Conservation (phyloP, 1,140 invertebrate genomes). For the Pemphigus obesinymphae region DNA sequence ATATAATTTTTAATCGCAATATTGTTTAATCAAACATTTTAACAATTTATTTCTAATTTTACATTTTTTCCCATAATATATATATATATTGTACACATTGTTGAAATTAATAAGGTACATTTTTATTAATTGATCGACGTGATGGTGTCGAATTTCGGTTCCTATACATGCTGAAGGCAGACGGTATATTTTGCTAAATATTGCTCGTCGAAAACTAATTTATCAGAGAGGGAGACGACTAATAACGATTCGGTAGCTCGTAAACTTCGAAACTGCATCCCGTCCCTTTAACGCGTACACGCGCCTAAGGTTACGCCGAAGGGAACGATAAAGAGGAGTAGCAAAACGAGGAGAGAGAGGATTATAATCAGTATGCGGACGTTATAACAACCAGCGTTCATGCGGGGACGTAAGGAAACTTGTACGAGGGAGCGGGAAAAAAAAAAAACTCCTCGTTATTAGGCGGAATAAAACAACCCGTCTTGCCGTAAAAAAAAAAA, state of each 20-base stretch:
- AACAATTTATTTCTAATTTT: no score
- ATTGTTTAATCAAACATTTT: no score
- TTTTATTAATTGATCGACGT: not conserved
- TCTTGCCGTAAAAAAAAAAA: not conserved
- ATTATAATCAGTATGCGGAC: conserved; percentile 1
- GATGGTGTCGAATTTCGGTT: not conserved
- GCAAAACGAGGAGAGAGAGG: not conserved
- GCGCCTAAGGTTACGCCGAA: not conserved
- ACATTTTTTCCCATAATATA: no score
- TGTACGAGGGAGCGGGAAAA: not conserved
- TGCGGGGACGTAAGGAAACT: not conserved
- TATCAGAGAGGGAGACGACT: not conserved
- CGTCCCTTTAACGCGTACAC: not conserved
- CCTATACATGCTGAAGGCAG: not conserved
- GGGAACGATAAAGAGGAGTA: conserved; percentile 2
- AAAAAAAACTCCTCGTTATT: not conserved
- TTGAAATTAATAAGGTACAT: not conserved
- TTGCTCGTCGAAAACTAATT: not conserved
- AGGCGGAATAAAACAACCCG: not conserved
- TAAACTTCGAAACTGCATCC: not conserved
- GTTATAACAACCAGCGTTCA: not conserved
- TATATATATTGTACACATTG: not conserved
- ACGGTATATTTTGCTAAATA: not conserved
- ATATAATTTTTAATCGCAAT: no score
- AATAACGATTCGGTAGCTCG: not conserved